Conservation (phyloP, 2,797 vertebrate species). For the Sebastes baramenuke region DNA sequence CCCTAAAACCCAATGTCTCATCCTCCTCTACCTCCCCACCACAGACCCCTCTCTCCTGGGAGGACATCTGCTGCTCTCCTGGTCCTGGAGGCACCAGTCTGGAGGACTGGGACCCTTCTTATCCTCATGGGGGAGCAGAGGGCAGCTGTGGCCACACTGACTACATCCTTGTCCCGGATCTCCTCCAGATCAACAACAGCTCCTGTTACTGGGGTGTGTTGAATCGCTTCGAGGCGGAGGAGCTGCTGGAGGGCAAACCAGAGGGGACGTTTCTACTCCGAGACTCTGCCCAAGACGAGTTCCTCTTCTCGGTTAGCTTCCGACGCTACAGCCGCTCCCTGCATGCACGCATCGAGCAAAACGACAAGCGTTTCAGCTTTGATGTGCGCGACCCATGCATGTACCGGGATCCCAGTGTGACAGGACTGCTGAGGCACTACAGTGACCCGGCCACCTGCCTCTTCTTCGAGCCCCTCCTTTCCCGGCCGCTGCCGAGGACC, state of each 20-base stretch:
- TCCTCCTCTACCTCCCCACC: constrained; percentile 68
- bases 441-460: constrained; percentile 94
- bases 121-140: constrained; percentile 38
- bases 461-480: constrained; percentile 97
- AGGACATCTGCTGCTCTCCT: constrained; percentile 81
- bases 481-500: constrained; percentile 90
- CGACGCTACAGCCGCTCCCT: constrained; percentile 96
- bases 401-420: constrained; percentile 94
- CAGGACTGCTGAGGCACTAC: constrained; percentile 93
- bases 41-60: constrained; percentile 80
- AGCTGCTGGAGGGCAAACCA: constrained; percentile 94
- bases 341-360: constrained; percentile 96
- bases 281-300: constrained; percentile 96
- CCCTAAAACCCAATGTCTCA: constrained; percentile 70
- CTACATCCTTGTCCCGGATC: constrained; percentile 94
- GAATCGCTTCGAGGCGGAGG: constrained; percentile 95
- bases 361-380: constrained; percentile 96
- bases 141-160: constrained; percentile 86
- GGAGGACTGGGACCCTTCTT: constrained; percentile 80
- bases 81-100: constrained; percentile 84
- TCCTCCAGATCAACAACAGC: constrained; percentile 96
- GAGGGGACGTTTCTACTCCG: constrained; percentile 95
- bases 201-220: constrained; percentile 97
- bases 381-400: constrained; percentile 96
- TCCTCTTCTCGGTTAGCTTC: constrained; percentile 97